phyloP scores from a whole-genome alignment of 2,113 vertebrate species.

The Plecotus auritus region DNA sequence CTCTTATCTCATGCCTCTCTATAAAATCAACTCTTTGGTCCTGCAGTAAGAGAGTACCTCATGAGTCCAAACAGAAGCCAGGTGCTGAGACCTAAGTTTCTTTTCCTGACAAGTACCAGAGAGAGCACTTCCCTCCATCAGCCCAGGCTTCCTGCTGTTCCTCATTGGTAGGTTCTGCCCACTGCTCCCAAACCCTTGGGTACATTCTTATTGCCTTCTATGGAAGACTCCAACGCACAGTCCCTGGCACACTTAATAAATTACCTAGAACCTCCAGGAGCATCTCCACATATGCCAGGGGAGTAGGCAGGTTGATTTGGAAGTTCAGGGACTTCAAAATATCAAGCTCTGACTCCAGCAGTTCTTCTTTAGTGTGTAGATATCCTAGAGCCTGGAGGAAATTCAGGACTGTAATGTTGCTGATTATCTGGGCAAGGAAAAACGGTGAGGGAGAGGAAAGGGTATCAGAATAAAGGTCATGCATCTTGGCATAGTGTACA shows the following conservation, averaged over 20 bases:
- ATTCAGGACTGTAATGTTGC: constrained; percentile 81
- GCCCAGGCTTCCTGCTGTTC: not conserved
- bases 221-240: not conserved
- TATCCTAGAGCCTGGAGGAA: constrained; percentile 87
- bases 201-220: not conserved
- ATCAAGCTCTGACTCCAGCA: constrained; percentile 89
- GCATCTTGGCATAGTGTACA: not conserved
- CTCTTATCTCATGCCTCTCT: constrained; percentile 8
- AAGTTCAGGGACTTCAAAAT: constrained; percentile 91
- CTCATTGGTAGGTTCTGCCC: not conserved
- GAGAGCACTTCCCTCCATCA: not conserved
- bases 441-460: not conserved
- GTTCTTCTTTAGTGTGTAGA: constrained; percentile 82
- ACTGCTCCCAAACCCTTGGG: not conserved
- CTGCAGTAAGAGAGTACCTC: not conserved
- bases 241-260: not conserved
- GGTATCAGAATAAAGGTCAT: not conserved
- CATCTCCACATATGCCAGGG: constrained; percentile 89
- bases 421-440: constrained; percentile 82
- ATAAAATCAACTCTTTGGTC: constrained; percentile 19
- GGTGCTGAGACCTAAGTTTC: not conserved
- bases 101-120: not conserved
- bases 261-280: constrained; percentile 94
- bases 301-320: constrained; percentile 86
- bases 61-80: constrained; percentile 13